Percentiles rank a stretch among this genome's conserved stretches.
These are phyloP conservation scores for Schrankia costaestrigalis DNA, from an alignment of 2,888 invertebrate species.

Conservation along the genomic window DNA sequence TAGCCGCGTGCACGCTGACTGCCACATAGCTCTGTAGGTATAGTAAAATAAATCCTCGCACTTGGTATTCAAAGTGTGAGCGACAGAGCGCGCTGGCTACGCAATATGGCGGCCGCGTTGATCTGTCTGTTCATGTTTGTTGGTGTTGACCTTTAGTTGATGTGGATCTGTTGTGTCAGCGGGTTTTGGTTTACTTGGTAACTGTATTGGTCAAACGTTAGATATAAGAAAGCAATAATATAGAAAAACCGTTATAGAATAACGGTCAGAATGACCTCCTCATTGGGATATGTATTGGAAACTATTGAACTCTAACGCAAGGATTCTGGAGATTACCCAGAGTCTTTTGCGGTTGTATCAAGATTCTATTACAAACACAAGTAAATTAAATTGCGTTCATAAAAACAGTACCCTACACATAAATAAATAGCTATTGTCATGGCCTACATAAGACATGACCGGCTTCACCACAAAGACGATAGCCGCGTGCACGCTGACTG, in stretches of 20 bases:
- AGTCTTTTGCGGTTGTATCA: no score
- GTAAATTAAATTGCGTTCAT: no score
- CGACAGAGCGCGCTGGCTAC: constrained; percentile 20
- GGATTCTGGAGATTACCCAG: no score
- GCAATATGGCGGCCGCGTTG: constrained; percentile 32
- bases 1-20: constrained; percentile 36
- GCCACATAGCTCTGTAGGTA: constrained; percentile 18
- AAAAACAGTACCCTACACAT: no score
- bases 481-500: constrained; percentile 35
- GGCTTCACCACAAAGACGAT: constrained; percentile 33
- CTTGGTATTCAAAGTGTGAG: constrained; percentile 33
- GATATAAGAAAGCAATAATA: no score
- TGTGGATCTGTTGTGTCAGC: constrained; percentile 15
- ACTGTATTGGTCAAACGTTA: no score
- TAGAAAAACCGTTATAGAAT: no score
- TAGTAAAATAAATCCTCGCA: constrained; percentile 33
- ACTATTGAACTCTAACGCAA: no score
- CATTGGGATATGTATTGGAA: no score
- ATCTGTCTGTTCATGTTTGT: constrained; percentile 36
- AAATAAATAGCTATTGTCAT: constrained; percentile 7
- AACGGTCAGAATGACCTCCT: no score
- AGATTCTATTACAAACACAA: no score
- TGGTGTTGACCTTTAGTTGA: constrained; percentile 10
- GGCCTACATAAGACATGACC: constrained; percentile 26
- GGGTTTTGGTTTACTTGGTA: no score